These are phyloP conservation scores for Oscheius sp. DNA, from an alignment of 2,888 invertebrate species.

Conservation along the genomic window DNA sequence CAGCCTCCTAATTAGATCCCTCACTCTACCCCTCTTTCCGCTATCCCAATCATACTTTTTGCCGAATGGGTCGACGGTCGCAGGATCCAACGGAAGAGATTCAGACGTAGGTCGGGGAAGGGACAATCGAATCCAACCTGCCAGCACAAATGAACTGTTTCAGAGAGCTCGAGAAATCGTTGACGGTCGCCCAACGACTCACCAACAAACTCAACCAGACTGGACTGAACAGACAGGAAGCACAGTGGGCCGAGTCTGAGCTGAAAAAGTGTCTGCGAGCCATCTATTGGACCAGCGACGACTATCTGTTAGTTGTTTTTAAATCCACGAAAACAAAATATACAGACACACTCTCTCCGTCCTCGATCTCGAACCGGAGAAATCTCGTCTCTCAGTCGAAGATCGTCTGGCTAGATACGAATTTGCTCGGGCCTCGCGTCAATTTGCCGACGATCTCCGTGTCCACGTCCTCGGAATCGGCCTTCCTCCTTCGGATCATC, in stretches of 20 bases:
- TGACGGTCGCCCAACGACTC: conserved; percentile 26
- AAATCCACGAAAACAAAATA: background rate
- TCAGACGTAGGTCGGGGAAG: conserved; percentile 28
- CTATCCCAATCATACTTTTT: conserved; percentile 2
- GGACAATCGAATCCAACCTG: background rate
- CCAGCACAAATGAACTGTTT: background rate
- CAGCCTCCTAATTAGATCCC: conserved; percentile 21
- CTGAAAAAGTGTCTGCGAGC: conserved; percentile 37
- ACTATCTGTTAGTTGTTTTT: conserved; percentile 32
- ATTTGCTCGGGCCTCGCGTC: conserved; percentile 30
- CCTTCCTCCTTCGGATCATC: conserved; percentile 16
- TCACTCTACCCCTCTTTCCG: conserved; percentile 8
- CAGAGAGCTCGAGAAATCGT: conserved; percentile 35
- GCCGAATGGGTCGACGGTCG: conserved; percentile 17
- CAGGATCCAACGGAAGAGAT: conserved; percentile 38
- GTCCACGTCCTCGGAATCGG: conserved; percentile 38
- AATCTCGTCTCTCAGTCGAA: conserved; percentile 39
- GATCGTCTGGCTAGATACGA: conserved; percentile 37
- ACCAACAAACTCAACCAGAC: conserved; percentile 29
- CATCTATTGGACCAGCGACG: conserved; percentile 37
- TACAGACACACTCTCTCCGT: conserved; percentile 39
- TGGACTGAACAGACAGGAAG: conserved; percentile 35
- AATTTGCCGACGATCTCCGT: conserved; percentile 41
- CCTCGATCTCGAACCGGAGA: conserved; percentile 31
- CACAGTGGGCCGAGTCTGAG: conserved; percentile 35